These are phyloP conservation scores for Alloscopus bannaensis DNA, from an alignment of 2,888 invertebrate species.

Conservation along the genomic window DNA sequence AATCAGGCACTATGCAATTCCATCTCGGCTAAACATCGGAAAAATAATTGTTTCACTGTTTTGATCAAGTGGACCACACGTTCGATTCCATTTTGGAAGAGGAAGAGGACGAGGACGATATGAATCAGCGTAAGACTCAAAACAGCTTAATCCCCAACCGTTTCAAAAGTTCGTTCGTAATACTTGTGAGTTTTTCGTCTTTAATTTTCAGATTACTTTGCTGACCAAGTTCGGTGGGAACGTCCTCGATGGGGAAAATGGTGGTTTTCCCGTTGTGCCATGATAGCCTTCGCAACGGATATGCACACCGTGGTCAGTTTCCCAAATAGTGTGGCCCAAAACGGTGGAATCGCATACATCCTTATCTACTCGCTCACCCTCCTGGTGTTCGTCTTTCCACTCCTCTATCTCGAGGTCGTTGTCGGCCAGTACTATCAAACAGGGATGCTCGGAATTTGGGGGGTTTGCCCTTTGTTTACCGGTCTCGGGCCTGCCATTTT, in stretches of 20 bases:
- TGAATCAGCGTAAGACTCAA: constrained; percentile 27
- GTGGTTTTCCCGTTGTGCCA: constrained; percentile 10
- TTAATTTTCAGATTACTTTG: constrained; percentile 30
- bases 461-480: constrained; percentile 17
- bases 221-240: constrained; percentile 26
- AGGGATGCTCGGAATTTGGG: constrained; percentile 44
- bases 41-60: too few relatives aligned
- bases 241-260: constrained; percentile 11
- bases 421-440: constrained; percentile 41
- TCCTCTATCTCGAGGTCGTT: constrained; percentile 31
- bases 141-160: too few relatives aligned
- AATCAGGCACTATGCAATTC: too few relatives aligned
- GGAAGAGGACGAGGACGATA: constrained; percentile 19
- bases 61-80: too few relatives aligned
- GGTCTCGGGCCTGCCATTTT: constrained; percentile 31
- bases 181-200: background rate
- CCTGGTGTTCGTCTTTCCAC: constrained; percentile 1
- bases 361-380: background rate
- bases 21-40: too few relatives aligned
- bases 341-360: constrained; percentile 29
- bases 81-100: constrained; percentile 5
- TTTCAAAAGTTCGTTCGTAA: too few relatives aligned
- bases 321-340: background rate
- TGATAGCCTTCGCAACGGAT: constrained; percentile 29
- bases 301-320: background rate